Evolutionary conservation across 1,140 invertebrate genomes (phyloP), one percentile per base, ranked within the genome.

Genomic region (Papilio polyxenes): DNA sequence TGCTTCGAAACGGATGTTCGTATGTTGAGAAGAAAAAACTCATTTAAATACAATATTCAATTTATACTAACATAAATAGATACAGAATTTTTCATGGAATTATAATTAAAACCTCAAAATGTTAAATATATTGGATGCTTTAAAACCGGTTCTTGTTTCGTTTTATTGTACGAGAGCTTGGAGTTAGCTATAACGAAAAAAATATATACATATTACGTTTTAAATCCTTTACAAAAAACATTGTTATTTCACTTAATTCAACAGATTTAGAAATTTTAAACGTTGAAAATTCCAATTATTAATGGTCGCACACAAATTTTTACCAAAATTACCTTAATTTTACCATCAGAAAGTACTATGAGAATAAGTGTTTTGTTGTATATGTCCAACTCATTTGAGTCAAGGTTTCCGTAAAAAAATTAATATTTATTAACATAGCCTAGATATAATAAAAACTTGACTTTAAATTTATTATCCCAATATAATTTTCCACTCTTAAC

Each of bases 21-120:
- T 74, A 31, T 40, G 51, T 40, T 53, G 49, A 31, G 69, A 37
- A 9, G 6, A 53, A 74, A 79, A 79, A 83, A 72, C 81, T 82
- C 49, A 83, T 83, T 83, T 83, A 75, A 62, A 83, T 80, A 83
- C 81, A 82, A 69, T 49, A 81, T 77, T 77, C 49, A 77, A 56
- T 77, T 77, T 77, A 77, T 31, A 51, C 20, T 37, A 51, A 77
- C 75, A 75, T 49, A 44, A 69, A 31, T 69, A 75, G 74, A 75
- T 40, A 49, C 5, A 40, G 40, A 49, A 49, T 20, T 75, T 75
- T 75, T 75, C 74, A 20, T 37, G 48, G 75, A 31, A 80, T 77
- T 56, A 69, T 49, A 79, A 77, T 83, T 78, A 51, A 74, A 79
- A 74, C 75, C 17, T 48, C 44, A 65, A 83, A 83, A 80, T 80